Percentiles rank a stretch among this genome's conserved stretches.
phyloP scores from a whole-genome alignment of 1,140 invertebrate species.

The Oscheius sp. region DNA sequence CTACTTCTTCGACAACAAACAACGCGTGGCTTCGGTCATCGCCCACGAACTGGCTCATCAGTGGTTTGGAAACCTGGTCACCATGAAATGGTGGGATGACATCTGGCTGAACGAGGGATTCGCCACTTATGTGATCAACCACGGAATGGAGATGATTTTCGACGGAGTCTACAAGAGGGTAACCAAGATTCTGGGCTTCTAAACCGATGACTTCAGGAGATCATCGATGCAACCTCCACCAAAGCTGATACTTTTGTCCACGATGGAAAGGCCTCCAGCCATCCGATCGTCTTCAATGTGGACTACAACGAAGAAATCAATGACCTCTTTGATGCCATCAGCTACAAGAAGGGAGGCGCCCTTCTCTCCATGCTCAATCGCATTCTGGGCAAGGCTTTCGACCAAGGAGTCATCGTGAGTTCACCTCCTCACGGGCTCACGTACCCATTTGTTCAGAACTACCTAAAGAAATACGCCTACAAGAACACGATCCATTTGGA shows the following conservation, averaged over 20 bases:
- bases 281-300: background rate
- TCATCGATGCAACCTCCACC: too few species aligned
- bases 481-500: background rate
- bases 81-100: constrained; percentile 72
- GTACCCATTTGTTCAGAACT: background rate
- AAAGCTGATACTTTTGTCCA: background rate
- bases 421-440: background rate
- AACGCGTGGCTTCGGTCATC: too few species aligned
- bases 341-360: background rate
- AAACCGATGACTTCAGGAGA: background rate
- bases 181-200: background rate
- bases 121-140: background rate
- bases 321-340: background rate
- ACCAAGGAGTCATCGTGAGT: background rate
- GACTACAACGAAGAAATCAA: background rate
- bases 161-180: background rate
- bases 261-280: background rate
- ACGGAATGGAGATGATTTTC: background rate
- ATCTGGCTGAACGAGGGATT: background rate
- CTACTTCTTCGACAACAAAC: too few species aligned
- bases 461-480: background rate
- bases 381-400: background rate
- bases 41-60: constrained; percentile 81
- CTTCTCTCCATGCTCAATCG: background rate
- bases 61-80: constrained; percentile 75